Conservation (phyloP, 2,888 invertebrate genomes). For the Euproctis similis region DNA sequence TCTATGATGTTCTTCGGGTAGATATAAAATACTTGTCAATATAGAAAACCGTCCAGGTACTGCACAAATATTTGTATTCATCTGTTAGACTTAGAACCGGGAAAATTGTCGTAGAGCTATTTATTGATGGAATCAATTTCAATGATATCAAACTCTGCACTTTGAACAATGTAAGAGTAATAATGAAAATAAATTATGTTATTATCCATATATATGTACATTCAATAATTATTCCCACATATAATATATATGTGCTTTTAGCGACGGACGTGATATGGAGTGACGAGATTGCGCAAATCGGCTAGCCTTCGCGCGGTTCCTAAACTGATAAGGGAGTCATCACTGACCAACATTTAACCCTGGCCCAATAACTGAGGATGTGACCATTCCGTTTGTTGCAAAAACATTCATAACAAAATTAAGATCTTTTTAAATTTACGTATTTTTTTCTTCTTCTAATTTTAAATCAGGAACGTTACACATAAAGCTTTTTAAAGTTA, state of each 20-base stretch:
- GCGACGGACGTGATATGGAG: constrained; percentile 58
- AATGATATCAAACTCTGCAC: constrained; percentile 9
- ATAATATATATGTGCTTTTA: constrained; percentile 53
- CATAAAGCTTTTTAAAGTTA: too few relatives aligned
- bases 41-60: too few relatives aligned
- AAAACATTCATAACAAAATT: constrained; percentile 1
- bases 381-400: constrained; percentile 27
- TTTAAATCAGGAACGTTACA: too few relatives aligned
- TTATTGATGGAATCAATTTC: constrained; percentile 1
- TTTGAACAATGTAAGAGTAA: constrained; percentile 14
- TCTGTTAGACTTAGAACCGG: too few relatives aligned
- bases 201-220: constrained; percentile 26
- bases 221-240: constrained; percentile 50
- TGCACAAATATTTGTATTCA: too few relatives aligned
- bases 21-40: too few relatives aligned
- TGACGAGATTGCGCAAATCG: constrained; percentile 61
- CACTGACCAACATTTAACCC: constrained; percentile 54
- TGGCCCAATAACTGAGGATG: constrained; percentile 63
- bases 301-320: constrained; percentile 66
- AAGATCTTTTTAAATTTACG: too few relatives aligned
- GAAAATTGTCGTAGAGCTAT: too few relatives aligned
- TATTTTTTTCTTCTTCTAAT: too few relatives aligned
- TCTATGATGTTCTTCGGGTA: too few relatives aligned
- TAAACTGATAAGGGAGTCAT: constrained; percentile 58
- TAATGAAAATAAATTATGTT: neutral